Evolutionary conservation across 2,888 invertebrate species (phyloP).

Genomic region (Chelonus formosanus): DNA sequence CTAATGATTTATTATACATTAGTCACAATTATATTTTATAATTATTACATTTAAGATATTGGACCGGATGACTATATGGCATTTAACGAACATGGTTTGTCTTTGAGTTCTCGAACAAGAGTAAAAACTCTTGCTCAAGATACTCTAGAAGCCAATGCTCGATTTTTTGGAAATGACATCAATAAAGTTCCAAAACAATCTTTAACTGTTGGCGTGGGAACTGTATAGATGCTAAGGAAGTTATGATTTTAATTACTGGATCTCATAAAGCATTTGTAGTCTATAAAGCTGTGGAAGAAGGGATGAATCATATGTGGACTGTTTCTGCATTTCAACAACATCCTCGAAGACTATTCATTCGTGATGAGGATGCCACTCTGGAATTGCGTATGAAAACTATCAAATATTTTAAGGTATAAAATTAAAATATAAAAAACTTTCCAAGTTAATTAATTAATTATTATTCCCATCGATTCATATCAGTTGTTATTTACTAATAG

Average conservation of each 20-base stretch:
- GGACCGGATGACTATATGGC: slow-evolving; percentile 99
- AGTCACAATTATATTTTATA: background rate
- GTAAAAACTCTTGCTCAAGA: slow-evolving; percentile 97
- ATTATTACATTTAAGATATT: slow-evolving; percentile 74
- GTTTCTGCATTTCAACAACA: slow-evolving; percentile 99
- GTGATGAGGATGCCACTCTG: slow-evolving; percentile 97
- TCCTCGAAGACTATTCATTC: slow-evolving; percentile 89
- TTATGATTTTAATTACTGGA: slow-evolving; percentile 97
- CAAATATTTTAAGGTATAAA: slow-evolving; percentile 91
- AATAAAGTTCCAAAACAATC: slow-evolving; percentile 94
- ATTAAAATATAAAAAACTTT: background rate
- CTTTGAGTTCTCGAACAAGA: slow-evolving; percentile 92
- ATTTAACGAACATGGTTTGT: slow-evolving; percentile 99
- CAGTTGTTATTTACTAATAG: too few species aligned
- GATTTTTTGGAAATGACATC: slow-evolving; percentile 96
- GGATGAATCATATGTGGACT: slow-evolving; percentile 99
- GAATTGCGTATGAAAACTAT: slow-evolving; percentile 98
- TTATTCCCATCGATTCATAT: background rate
- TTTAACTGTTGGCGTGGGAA: slow-evolving; percentile 97
- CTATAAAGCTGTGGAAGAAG: slow-evolving; percentile 97
- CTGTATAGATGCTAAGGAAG: slow-evolving; percentile 98
- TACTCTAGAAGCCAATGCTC: slow-evolving; percentile 95
- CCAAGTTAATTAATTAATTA: slow-evolving; percentile 45
- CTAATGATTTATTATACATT: background rate
- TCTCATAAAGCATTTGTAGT: slow-evolving; percentile 95